Evolutionary conservation across 2,888 invertebrate species (phyloP), one percentile per base, ranked within the genome.

Genomic region (Gymnosoma rotundatum): DNA sequence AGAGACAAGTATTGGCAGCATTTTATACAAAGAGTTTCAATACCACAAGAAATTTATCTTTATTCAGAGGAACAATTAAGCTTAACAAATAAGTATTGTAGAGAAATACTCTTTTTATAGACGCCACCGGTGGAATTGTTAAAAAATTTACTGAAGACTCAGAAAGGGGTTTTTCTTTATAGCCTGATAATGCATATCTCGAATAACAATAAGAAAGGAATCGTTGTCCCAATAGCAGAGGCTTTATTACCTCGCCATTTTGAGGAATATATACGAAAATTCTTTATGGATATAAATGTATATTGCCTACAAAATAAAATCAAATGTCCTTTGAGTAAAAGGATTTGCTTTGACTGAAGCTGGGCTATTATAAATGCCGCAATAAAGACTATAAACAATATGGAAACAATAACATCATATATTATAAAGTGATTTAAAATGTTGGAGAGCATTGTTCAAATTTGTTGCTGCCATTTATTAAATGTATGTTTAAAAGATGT

Each of bases 231-330:
- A 9, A n/a, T 63, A 21, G 74, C 64, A 2, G 64, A 64, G 18
- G 56, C 74, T 1, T 36, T 64, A 36, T 38, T 58, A 45, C 18
- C 64, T 0, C 42, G 74, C 0, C 64, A 64, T 32, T 75, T 42
- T 1, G 69, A 69, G 10, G 69, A 78, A 7, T 54, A 78, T 8
- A 45, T 78, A 6, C 38, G 45, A 42, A 78, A 69, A 14, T 76
- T 52, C 25, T 36, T 70, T 0, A 63, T 78, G 54, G 70, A 70
- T 5, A 4, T 70, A 2, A 70, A 69, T 54, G 70, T 67, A 7
- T 63, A 10, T 42, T 73, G 63, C 42, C 0, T 45, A 0, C 1
- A 10, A 18, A 52, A 73, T 5, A 73, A 73, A 73, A 73, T 73
- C 9, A 66, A 67, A 8, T 67, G 52, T 36, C 67, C 67, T 1